These are phyloP conservation scores for Acrobasis consociella DNA, from an alignment of 2,888 invertebrate genomes.

Conservation along the genomic window DNA sequence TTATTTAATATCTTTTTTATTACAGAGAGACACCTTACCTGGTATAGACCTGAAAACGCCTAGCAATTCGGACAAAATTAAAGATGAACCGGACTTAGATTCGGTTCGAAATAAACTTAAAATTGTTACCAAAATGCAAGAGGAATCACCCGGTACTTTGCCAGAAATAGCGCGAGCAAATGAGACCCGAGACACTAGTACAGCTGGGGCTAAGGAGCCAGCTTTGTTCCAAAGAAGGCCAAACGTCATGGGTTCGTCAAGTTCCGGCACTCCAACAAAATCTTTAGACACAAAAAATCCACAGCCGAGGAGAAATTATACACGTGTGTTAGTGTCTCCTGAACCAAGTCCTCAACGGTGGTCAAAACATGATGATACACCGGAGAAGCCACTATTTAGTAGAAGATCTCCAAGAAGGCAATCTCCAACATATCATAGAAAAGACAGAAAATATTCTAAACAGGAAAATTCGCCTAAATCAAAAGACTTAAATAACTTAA, in stretches of 20 bases:
- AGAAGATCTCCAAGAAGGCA: constrained; percentile 52
- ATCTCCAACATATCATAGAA: constrained; percentile 58
- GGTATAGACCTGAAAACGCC: constrained; percentile 28
- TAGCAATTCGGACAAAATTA: background rate
- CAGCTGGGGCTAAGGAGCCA: constrained; percentile 68
- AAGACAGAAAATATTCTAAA: constrained; percentile 55
- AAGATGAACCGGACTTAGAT: constrained; percentile 46
- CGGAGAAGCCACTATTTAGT: constrained; percentile 56
- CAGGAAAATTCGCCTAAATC: constrained; percentile 40
- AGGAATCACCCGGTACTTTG: constrained; percentile 52
- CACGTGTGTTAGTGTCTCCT: constrained; percentile 70
- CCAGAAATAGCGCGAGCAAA: constrained; percentile 67
- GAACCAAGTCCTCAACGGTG: constrained; percentile 48
- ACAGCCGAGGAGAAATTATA: constrained; percentile 55
- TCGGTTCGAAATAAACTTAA: constrained; percentile 64
- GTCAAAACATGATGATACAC: constrained; percentile 34
- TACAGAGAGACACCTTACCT: constrained; percentile 59
- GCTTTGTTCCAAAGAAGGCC: constrained; percentile 72
- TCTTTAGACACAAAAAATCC: constrained; percentile 29
- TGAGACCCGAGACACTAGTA: constrained; percentile 57
- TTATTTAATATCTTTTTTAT: constrained; percentile 29
- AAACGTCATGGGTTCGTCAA: constrained; percentile 43
- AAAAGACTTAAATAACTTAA: constrained; percentile 51
- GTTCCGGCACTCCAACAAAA: constrained; percentile 18
- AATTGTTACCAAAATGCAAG: constrained; percentile 48